Base-by-base conservation (phyloP, 2,113 vertebrate species). In the Silurus glanis region DNA sequence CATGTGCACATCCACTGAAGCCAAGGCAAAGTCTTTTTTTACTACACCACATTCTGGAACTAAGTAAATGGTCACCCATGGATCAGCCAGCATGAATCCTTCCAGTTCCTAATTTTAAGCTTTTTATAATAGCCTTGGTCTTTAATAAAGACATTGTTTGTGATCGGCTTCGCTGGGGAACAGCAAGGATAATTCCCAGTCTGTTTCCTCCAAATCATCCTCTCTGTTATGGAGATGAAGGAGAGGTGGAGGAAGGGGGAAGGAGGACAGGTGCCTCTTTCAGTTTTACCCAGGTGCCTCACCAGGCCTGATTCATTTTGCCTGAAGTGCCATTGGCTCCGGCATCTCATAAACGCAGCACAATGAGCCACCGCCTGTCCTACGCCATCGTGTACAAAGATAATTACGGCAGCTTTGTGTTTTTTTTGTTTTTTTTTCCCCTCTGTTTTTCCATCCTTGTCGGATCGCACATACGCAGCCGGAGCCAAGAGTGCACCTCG, bases 291-390 rank as follows among this genome's bases (percentile, higher is more conserved):
- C 85, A 89, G 83, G 72, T 83, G 86, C 56, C 72, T 85, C 88
- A 85, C 75, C 86, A 87, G 80, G n/a, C 49, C 23, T 66, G 67
- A 85, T 89, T 87, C 83, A 89, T 82, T 84, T 66, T 64, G n/a
- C 25, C 45, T 87, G 62, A 87, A 89, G 83, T 87, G 82, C 62
- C 49, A 45, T 47, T 84, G 88, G 62, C 83, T 69, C 23, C 49
- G 13, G 72, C 10, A 85, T 83, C 62, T 85, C 72, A 87, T 85
- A 79, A 87, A 78, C 28, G 61, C 21, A 49, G 85, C 45, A 79
- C 84, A 85, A 87, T 59, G 69, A 56, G 80, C 69, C 76, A 49
- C 80, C 28, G 51, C 53, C 47, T 85, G 58, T 74, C 51, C 45
- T 79, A 58, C 67, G 25, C 28, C 17, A 19, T 9, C 55, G 21